These are phyloP conservation scores for Poecilia velifera DNA, from an alignment of 2,797 vertebrate species.

Conservation along the genomic window DNA sequence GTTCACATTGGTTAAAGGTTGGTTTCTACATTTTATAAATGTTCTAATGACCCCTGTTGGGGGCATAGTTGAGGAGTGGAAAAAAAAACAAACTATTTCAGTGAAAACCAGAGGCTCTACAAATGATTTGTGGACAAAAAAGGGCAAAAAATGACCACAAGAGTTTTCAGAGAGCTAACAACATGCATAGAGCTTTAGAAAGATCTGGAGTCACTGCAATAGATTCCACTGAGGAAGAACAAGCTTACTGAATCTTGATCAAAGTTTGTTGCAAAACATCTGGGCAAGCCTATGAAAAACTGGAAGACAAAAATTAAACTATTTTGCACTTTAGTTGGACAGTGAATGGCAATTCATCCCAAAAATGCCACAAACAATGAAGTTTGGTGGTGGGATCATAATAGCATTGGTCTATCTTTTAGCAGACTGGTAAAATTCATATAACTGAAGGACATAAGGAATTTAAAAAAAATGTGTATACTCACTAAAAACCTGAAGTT, in stretches of 20 bases:
- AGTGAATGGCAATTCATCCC: background rate
- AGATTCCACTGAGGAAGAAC: background rate
- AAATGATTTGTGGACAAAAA: background rate
- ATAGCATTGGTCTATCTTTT: background rate
- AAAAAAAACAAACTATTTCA: background rate
- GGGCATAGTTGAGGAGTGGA: background rate
- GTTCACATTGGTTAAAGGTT: background rate
- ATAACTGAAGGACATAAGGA: background rate
- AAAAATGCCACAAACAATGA: background rate
- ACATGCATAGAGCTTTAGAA: background rate
- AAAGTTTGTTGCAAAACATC: background rate
- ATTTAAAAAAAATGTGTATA: background rate
- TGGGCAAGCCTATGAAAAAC: background rate
- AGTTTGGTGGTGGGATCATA: background rate
- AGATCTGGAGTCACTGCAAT: background rate
- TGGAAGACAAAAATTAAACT: background rate
- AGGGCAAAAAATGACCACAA: background rate
- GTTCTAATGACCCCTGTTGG: background rate
- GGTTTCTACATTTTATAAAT: background rate
- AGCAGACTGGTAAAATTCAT: background rate
- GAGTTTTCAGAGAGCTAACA: background rate
- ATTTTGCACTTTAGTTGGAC: background rate
- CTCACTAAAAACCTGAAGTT: background rate
- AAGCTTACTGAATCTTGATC: background rate
- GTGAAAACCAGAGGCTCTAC: background rate